Base-by-base conservation (phyloP, 2,797 vertebrate genomes). In the Geotrypetes seraphini region DNA sequence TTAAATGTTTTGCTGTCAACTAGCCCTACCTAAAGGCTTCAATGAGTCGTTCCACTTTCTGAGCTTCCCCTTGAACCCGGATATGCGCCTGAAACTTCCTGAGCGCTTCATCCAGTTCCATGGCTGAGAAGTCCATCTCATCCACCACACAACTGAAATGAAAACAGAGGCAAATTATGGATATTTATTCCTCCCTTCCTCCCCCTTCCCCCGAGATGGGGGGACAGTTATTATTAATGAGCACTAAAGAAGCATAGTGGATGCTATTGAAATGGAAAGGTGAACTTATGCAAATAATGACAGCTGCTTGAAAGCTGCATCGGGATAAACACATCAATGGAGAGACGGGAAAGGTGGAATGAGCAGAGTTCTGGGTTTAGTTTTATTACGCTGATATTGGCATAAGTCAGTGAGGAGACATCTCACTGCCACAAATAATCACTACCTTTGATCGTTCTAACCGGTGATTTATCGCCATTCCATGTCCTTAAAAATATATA, bases 81-180 rank as follows among this genome's bases (percentile, higher is more conserved):
- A 97, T 96, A 60, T 97, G 94, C 6, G 94, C 93, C 71, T 97
- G 94, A 72, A 97, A 97, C 72, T 92, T 97, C 66, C 94, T 78
- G 51, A 97, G 86, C 2, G 93, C 94, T 70, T 97, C 92, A 24
- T 97, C 94, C 66, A 97, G 76, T 62, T 97, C 94, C 92, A 97
- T 91, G 25, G 72, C 66, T 1, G 91, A 92, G 67, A 97, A 96
- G 61, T 97, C 93, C 94, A 97, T 97, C 62, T 97, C 93, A 47
- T 97, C 93, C 39, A 97, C 94, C 42, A 97, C 94, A 25, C 94
- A 97, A 64, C 92, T 96, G 71, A 23, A 33, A 54, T 3, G 65
- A n/a, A 72, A 49, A 28, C 19, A 46, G 1, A 41, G 3, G 3
- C 21, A 14, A n/a, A 16, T 6, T 2, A 1, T 10, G n/a, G n/a